These are phyloP conservation scores for Antigone vipio DNA, from an alignment of 2,113 vertebrate genomes.

Conservation along the genomic window DNA sequence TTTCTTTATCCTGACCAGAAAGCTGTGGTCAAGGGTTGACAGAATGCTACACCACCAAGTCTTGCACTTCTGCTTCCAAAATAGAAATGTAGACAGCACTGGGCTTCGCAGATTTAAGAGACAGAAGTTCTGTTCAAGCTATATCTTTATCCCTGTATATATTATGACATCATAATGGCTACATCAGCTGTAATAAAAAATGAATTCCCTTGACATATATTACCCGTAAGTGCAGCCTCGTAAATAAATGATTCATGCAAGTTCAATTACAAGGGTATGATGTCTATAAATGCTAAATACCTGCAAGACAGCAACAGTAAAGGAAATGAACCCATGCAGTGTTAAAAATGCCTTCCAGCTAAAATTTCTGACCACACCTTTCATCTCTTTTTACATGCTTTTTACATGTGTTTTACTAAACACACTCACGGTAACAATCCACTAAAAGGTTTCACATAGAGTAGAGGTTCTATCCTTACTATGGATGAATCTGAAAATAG, in stretches of 20 bases:
- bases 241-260: constrained; percentile 68
- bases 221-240: constrained; percentile 39
- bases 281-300: constrained; percentile 55
- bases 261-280: constrained; percentile 60
- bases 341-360: constrained; percentile 38
- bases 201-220: constrained; percentile 49
- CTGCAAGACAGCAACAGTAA: constrained; percentile 51
- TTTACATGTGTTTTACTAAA: constrained; percentile 7
- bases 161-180: constrained; percentile 61
- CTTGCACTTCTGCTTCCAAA: background rate
- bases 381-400: background rate
- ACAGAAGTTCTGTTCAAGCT: background rate
- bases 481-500: background rate
- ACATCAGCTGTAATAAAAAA: constrained; percentile 62
- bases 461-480: background rate
- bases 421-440: background rate
- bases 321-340: constrained; percentile 41
- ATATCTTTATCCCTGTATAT: constrained; percentile 1
- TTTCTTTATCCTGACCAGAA: background rate
- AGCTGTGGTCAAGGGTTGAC: background rate
- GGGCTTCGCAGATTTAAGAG: background rate
- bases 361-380: constrained; percentile 20
- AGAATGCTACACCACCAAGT: background rate
- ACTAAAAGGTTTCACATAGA: background rate
- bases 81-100: background rate